Evolutionary conservation across 2,888 invertebrate species (phyloP).

Genomic region (Troilus luridus): DNA sequence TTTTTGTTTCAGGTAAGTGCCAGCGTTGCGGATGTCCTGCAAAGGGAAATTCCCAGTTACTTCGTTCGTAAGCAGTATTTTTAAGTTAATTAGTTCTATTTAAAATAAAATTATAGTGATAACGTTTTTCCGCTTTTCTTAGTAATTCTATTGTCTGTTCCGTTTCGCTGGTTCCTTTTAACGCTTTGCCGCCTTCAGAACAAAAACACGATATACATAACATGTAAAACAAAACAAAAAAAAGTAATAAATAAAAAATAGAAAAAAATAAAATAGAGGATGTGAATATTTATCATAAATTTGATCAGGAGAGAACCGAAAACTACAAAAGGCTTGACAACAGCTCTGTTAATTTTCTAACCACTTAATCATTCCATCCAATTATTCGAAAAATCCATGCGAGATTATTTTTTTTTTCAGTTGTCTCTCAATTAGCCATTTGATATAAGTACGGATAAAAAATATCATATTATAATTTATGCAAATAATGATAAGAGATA

Average conservation of each 20-base stretch:
- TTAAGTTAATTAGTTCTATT: conserved; percentile 41
- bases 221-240: conserved; percentile 13
- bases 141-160: conserved; percentile 27
- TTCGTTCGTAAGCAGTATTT: conserved; percentile 34
- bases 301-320: background rate
- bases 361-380: conserved; percentile 1
- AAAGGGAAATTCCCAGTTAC: background rate
- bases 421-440: background rate
- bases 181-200: conserved; percentile 39
- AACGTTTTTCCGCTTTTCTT: conserved; percentile 40
- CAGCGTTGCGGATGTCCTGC: background rate
- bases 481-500: conserved; percentile 9
- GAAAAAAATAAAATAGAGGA: background rate
- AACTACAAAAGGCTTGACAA: conserved; percentile 44
- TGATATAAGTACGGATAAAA: conserved; percentile 11
- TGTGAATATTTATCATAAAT: conserved; percentile 9
- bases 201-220: conserved; percentile 48
- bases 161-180: conserved; percentile 36
- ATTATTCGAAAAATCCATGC: background rate
- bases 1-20: conserved; percentile 33
- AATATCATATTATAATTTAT: conserved; percentile 14
- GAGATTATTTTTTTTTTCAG: background rate
- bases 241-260: background rate
- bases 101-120: conserved; percentile 43
- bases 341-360: conserved; percentile 33